phyloP scores from a whole-genome alignment of 2,888 invertebrate genomes.

The Scelioninae gen. 2 region DNA sequence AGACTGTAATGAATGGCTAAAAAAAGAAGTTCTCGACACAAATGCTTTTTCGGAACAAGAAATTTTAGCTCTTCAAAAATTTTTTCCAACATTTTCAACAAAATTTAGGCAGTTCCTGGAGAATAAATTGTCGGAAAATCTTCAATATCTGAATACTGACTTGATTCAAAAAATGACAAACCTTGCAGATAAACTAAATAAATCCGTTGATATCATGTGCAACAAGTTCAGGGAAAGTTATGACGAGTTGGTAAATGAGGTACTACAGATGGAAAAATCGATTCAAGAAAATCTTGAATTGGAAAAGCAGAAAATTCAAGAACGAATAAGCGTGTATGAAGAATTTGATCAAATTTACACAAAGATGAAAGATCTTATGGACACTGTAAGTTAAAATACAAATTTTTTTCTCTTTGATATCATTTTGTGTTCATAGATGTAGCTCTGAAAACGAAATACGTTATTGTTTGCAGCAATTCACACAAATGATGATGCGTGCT shows the following conservation, averaged over 20 bases:
- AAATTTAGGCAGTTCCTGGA: conserved; percentile 65
- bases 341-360: conserved; percentile 48
- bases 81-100: conserved; percentile 62
- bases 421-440: too few species aligned
- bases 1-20: conserved; percentile 65
- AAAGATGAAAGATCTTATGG: conserved; percentile 39
- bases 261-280: conserved; percentile 61
- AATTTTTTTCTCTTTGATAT: neutral
- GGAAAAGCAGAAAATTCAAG: conserved; percentile 61
- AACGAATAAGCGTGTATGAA: conserved; percentile 51
- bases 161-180: conserved; percentile 64
- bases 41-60: conserved; percentile 63
- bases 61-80: conserved; percentile 59
- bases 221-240: conserved; percentile 62
- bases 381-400: conserved; percentile 27
- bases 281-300: conserved; percentile 57
- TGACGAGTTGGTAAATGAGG: conserved; percentile 61
- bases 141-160: conserved; percentile 63
- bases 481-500: conserved; percentile 53
- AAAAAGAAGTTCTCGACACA: conserved; percentile 62
- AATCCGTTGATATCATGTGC: conserved; percentile 64
- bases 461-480: conserved; percentile 53
- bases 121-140: conserved; percentile 67
- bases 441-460: neutral
- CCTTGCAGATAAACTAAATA: conserved; percentile 62